Conservation (phyloP, 1,140 invertebrate genomes). For the Bombyx mandarina region DNA sequence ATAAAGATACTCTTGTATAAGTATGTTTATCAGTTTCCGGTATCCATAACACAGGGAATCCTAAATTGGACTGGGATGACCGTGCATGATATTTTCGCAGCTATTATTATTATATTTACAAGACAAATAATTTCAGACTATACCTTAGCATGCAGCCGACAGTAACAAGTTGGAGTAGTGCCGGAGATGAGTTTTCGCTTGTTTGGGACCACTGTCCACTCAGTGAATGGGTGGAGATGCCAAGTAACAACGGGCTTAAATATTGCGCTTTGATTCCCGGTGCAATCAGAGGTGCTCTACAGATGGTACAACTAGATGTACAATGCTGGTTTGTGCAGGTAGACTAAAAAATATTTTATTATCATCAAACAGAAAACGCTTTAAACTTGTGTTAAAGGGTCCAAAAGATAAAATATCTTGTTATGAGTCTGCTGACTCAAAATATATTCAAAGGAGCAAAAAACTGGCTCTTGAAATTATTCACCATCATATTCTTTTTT, state of each 20-base stretch:
- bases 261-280: constrained; percentile 97
- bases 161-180: constrained; percentile 93
- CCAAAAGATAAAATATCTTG: too few relatives aligned
- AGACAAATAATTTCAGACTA: constrained; percentile 77
- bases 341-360: constrained; percentile 9
- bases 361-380: too few relatives aligned
- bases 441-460: too few relatives aligned
- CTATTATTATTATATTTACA: neutral
- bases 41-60: too few relatives aligned
- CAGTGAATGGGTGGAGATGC: constrained; percentile 98
- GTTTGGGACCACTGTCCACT: constrained; percentile 96
- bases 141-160: constrained; percentile 93
- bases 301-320: constrained; percentile 94
- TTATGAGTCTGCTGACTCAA: too few relatives aligned
- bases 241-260: constrained; percentile 88
- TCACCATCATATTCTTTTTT: too few relatives aligned
- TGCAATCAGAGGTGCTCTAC: constrained; percentile 92
- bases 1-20: too few relatives aligned
- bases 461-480: too few relatives aligned
- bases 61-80: too few relatives aligned
- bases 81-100: too few relatives aligned
- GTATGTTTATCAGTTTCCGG: too few relatives aligned
- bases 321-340: constrained; percentile 84
- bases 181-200: constrained; percentile 97
- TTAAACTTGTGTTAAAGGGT: too few relatives aligned